phyloP scores from a whole-genome alignment of 2,113 vertebrate genomes.

The Smithornis capensis region DNA sequence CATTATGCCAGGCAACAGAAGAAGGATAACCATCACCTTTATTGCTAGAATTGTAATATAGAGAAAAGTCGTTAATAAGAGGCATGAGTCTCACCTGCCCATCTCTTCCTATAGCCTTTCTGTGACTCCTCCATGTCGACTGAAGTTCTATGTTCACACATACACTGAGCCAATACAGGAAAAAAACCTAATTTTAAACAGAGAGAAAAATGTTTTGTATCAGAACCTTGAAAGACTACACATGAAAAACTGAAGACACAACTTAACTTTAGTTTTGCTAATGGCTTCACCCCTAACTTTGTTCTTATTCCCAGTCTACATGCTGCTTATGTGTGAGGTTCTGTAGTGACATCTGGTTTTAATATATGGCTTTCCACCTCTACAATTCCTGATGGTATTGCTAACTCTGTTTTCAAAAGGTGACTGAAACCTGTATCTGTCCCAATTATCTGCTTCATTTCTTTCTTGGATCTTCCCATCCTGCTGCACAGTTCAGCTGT shows the following conservation, averaged over 20 bases:
- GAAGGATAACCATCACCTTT: background rate
- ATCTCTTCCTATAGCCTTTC: background rate
- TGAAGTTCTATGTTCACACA: background rate
- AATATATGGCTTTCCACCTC: background rate
- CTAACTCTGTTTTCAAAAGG: background rate
- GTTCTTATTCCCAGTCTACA: background rate
- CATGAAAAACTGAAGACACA: background rate
- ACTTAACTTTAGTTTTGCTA: background rate
- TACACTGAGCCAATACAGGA: background rate
- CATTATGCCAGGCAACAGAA: background rate
- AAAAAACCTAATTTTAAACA: background rate
- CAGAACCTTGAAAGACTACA: background rate
- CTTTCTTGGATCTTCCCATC: background rate
- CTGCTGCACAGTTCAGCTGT: background rate
- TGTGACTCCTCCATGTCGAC: background rate
- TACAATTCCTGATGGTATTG: background rate
- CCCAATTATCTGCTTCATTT: background rate
- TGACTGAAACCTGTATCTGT: background rate
- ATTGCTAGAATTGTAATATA: background rate
- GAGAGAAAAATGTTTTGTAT: background rate
- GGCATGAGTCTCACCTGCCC: background rate
- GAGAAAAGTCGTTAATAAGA: background rate
- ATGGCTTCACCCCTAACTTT: background rate
- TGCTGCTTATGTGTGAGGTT: background rate
- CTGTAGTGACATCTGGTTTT: background rate